Evolutionary conservation across 2,113 vertebrate species (phyloP).

Genomic region (Silurus glanis): DNA sequence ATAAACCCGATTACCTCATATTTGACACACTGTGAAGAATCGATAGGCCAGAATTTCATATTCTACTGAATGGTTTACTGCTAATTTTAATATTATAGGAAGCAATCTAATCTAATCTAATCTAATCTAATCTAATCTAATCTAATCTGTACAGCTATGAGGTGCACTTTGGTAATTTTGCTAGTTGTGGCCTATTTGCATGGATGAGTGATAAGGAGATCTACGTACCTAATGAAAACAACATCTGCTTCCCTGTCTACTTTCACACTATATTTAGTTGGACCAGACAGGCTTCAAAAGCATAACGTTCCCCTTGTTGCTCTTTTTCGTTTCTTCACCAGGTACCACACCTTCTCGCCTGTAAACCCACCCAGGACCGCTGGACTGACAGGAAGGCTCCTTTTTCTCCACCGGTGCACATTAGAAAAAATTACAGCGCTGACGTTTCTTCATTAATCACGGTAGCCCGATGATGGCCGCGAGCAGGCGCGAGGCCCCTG

Average conservation of each 20-base stretch:
- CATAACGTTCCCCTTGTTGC: background rate
- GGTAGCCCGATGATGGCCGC: slow-evolving; percentile 64
- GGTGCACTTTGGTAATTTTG: slow-evolving; percentile 88
- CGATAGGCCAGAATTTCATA: slow-evolving; percentile 83
- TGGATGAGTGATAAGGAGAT: slow-evolving; percentile 62
- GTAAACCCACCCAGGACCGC: slow-evolving; percentile 37
- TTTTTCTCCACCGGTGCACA: slow-evolving; percentile 70
- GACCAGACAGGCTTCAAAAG: background rate
- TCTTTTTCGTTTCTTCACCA: slow-evolving; percentile 31
- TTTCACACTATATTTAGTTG: background rate
- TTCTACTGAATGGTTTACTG: slow-evolving; percentile 80
- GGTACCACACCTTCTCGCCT: slow-evolving; percentile 45
- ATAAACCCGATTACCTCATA: slow-evolving; percentile 52
- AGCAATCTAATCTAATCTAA: background rate
- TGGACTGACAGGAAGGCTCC: slow-evolving; percentile 55
- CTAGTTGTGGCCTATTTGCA: slow-evolving; percentile 86
- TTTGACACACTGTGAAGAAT: slow-evolving; percentile 60
- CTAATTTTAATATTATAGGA: too few relatives aligned
- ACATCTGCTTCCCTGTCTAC: slow-evolving; percentile 10
- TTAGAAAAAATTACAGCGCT: slow-evolving; percentile 80
- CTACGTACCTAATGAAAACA: slow-evolving; percentile 9
- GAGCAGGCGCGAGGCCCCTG: slow-evolving; percentile 61
- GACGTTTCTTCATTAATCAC: slow-evolving; percentile 91
- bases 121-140: background rate
- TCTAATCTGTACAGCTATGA: slow-evolving; percentile 70